Evolutionary conservation across 2,113 vertebrate species (phyloP).

Genomic region (Prionailurus viverrinus): DNA sequence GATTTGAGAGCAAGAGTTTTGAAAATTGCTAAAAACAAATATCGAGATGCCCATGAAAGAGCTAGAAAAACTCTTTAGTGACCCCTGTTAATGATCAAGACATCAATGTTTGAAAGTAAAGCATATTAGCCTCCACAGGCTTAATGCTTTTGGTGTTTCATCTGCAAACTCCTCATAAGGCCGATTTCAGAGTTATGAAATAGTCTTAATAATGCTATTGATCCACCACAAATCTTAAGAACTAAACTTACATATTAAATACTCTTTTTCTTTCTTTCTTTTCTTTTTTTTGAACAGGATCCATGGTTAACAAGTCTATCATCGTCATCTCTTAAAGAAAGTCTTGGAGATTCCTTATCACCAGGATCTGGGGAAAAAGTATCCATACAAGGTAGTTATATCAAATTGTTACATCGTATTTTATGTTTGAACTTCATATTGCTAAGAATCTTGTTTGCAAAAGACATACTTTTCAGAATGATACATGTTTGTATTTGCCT

Average conservation of each 20-base stretch:
- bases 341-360: constrained; percentile 65
- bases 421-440: constrained; percentile 21
- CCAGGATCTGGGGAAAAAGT: constrained; percentile 76
- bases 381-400: constrained; percentile 83
- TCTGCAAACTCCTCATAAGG: background rate
- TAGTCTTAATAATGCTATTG: background rate
- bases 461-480: background rate
- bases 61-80: background rate
- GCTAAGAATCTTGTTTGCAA: background rate
- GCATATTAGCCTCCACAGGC: background rate
- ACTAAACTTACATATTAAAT: constrained; percentile 54
- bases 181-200: background rate
- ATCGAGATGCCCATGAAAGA: background rate
- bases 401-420: background rate
- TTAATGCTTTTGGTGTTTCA: background rate
- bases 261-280: background rate
- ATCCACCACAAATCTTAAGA: background rate
- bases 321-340: constrained; percentile 79
- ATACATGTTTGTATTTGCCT: background rate
- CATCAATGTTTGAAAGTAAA: background rate
- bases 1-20: background rate
- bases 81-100: background rate
- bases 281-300: constrained; percentile 80
- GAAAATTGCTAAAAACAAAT: background rate
- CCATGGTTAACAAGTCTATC: constrained; percentile 78